Percentiles rank a stretch among this genome's conserved stretches.
Evolutionary conservation across 2,113 vertebrate species (phyloP).

Genomic region (Neoarius graeffei): DNA sequence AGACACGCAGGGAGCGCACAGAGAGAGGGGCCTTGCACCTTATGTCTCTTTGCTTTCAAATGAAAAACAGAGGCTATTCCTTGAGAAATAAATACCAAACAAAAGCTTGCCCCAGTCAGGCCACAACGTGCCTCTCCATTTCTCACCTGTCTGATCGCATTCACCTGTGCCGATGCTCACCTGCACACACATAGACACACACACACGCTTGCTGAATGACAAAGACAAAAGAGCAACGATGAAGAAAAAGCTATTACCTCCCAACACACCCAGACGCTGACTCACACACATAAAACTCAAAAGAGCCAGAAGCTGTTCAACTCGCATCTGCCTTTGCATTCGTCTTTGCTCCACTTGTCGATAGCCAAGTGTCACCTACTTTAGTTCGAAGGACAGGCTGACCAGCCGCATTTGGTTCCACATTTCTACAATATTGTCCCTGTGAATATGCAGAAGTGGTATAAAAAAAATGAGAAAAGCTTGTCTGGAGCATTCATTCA

Average conservation of each 20-base stretch:
- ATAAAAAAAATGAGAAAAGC: background rate
- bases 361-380: slow-evolving; percentile 2
- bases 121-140: slow-evolving; percentile 38
- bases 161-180: slow-evolving; percentile 46
- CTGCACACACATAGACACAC: slow-evolving; percentile 47
- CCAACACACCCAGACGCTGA: slow-evolving; percentile 45
- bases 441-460: background rate
- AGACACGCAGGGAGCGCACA: slow-evolving; percentile 36
- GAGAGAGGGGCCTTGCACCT: slow-evolving; percentile 25
- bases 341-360: slow-evolving; percentile 11
- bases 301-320: slow-evolving; percentile 22
- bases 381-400: background rate
- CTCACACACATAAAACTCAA: slow-evolving; percentile 63
- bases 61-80: slow-evolving; percentile 30
- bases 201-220: slow-evolving; percentile 26
- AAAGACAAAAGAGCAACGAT: slow-evolving; percentile 38
- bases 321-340: slow-evolving; percentile 32
- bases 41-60: slow-evolving; percentile 29
- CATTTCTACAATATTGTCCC: slow-evolving; percentile 17
- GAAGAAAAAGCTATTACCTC: slow-evolving; percentile 44
- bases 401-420: background rate
- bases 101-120: slow-evolving; percentile 46
- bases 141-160: slow-evolving; percentile 57
- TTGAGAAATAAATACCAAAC: slow-evolving; percentile 51
- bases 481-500: background rate